These are phyloP conservation scores for Pseudococcus viburni DNA, from an alignment of 2,888 invertebrate species.

Conservation along the genomic window DNA sequence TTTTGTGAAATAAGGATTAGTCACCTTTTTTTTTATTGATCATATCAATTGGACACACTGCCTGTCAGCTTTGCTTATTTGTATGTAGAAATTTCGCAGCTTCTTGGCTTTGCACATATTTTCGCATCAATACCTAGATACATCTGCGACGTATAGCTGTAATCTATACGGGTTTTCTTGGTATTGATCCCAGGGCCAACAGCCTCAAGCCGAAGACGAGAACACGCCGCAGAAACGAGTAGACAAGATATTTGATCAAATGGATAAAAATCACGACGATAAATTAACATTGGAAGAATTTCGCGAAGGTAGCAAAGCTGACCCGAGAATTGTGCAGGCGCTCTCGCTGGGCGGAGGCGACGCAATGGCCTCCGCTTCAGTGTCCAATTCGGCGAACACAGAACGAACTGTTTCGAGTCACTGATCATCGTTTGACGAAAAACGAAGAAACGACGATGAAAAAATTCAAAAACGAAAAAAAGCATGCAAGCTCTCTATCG, in stretches of 20 bases:
- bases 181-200: conserved; percentile 81
- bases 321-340: conserved; percentile 98
- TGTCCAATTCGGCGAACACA: background rate
- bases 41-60: no score
- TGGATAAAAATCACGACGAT: conserved; percentile 99
- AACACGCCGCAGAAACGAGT: conserved; percentile 96
- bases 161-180: no score
- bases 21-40: no score
- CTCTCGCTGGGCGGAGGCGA: conserved; percentile 84
- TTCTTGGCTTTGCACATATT: no score
- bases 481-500: background rate
- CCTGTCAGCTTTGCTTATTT: background rate
- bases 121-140: background rate
- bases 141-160: no score
- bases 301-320: conserved; percentile 97
- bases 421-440: background rate
- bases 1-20: no score
- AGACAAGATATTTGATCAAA: conserved; percentile 98
- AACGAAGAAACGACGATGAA: background rate
- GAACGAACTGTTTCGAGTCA: background rate
- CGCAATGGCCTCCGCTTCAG: conserved; percentile 33
- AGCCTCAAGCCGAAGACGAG: conserved; percentile 89
- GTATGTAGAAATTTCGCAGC: no score
- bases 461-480: background rate
- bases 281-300: conserved; percentile 95